Percentiles rank a stretch among this genome's conserved stretches.
phyloP scores from a whole-genome alignment of 2,888 invertebrate genomes.

The Osmoderma eremita region DNA sequence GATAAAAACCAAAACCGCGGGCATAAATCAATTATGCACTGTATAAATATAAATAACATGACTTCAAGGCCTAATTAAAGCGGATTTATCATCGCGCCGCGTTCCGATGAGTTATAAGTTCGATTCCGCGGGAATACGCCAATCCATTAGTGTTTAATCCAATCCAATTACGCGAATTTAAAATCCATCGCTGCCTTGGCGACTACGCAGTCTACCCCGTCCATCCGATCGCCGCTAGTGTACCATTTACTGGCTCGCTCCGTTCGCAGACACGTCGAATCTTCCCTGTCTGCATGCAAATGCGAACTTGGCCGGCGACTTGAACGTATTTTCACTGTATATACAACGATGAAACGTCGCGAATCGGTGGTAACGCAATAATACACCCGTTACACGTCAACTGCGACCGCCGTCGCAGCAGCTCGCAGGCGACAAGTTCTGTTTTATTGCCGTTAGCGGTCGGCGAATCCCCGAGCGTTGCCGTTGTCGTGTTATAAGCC shows the following conservation, averaged over 20 bases:
- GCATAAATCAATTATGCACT: conserved; percentile 33
- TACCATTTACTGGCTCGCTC: neutral
- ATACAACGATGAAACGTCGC: neutral
- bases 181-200: conserved; percentile 10
- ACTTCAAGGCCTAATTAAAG: conserved; percentile 34
- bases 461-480: neutral
- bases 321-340: neutral
- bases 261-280: neutral
- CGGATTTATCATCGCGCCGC: conserved; percentile 31
- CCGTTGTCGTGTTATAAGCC: neutral
- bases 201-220: conserved; percentile 1
- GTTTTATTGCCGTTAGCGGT: conserved; percentile 27
- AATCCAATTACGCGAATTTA: conserved; percentile 32
- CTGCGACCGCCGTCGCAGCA: neutral
- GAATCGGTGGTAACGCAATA: neutral
- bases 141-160: conserved; percentile 37
- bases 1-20: conserved; percentile 2
- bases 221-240: neutral
- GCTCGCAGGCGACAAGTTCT: conserved; percentile 29
- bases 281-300: neutral
- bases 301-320: neutral
- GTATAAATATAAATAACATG: conserved; percentile 32
- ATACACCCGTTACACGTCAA: conserved; percentile 19
- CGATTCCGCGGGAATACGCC: conserved; percentile 33
- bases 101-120: conserved; percentile 27